These are phyloP conservation scores for Eulemur mongoz DNA, from an alignment of 2,797 vertebrate genomes.

Conservation along the genomic window DNA sequence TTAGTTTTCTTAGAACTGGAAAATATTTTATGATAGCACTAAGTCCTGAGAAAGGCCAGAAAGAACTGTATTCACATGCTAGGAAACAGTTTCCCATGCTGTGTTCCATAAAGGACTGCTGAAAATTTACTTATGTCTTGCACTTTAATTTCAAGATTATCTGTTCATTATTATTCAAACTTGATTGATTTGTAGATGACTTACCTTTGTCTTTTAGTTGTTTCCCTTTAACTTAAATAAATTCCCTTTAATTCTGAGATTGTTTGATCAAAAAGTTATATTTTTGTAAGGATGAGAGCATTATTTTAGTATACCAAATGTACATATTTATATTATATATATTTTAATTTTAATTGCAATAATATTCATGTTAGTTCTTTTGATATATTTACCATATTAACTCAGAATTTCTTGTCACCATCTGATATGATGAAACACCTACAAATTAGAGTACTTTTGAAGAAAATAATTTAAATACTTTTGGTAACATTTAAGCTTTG, in stretches of 20 bases:
- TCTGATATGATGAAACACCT: neutral
- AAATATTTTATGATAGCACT: neutral
- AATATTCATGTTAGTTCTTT: neutral
- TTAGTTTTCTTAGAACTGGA: neutral
- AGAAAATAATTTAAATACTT: neutral
- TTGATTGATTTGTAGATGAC: neutral
- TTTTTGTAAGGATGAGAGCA: neutral
- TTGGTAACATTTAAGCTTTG: neutral
- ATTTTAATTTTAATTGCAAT: neutral
- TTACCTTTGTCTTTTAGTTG: too few species aligned
- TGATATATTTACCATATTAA: neutral
- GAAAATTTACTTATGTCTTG: neutral
- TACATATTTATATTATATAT: neutral
- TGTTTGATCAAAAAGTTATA: neutral
- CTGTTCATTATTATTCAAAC: neutral
- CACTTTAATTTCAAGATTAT: neutral
- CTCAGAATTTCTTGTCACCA: neutral
- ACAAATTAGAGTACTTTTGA: neutral
- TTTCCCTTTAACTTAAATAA: neutral
- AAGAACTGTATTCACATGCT: neutral
- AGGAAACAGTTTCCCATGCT: neutral
- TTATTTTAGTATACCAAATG: neutral
- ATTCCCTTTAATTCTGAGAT: neutral
- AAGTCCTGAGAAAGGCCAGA: neutral
- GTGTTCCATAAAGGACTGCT: neutral